Evolutionary conservation across 2,888 invertebrate species (phyloP), one percentile per base, ranked within the genome.

Genomic region (Zaprionus bogoriensis): DNA sequence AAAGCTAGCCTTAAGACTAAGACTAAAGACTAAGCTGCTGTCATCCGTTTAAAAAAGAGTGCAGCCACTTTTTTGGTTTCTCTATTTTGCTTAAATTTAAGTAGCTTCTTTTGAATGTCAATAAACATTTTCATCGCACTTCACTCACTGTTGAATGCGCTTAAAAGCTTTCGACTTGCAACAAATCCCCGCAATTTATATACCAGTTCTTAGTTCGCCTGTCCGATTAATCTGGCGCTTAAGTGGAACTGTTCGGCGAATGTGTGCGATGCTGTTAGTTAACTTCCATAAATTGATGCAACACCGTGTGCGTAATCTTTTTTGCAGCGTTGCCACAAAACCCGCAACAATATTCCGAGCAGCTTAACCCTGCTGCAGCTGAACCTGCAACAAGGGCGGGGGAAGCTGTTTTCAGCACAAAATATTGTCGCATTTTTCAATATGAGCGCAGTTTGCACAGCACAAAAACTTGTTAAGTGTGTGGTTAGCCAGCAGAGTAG

Each of bases 381-480:
- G 4, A n/a, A n/a, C n/a, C n/a, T n/a, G 44, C 22, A 3, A 7
- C 36, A 4, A 1, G 0, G 3, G 14, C 6, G 32, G 32, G 14
- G 1, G 32, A 2, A 5, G 12, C 7, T 3, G 3, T 71, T 72
- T 58, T 55, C 48, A 20, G 39, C 52, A 59, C 58, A 79, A 76
- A 80, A 80, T 85, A 85, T 69, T 85, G 85, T 85, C 83, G 59
- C 79, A 76, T 85, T 80, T 85, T 80, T 82, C 80, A 80, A 82
- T 76, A 72, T 74, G 46, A 38, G 54, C 52, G 46, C 32, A 23
- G 14, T 36, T 14, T 38, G 39, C 50, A 62, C 53, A 54, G 66
- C 52, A 73, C 58, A 70, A 75, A 81, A 79, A 84, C 78, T 84
- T 84, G 82, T 73, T 84, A 82, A 85, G 80, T 85, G 85, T 79